Evolutionary conservation across 2,113 vertebrate species (phyloP).

Genomic region (Lampris incognitus): DNA sequence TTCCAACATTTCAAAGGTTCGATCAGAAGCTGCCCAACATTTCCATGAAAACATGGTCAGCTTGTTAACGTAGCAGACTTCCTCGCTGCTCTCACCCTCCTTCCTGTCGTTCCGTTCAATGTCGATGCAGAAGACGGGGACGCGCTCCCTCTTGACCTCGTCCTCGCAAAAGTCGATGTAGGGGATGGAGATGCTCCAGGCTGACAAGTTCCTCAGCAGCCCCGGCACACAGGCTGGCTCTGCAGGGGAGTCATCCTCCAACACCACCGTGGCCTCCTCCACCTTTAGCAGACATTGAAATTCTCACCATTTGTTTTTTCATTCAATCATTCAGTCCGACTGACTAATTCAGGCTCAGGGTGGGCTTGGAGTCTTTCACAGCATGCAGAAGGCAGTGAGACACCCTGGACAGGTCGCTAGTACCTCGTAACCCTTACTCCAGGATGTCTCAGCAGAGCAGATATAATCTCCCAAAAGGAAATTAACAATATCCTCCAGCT

Average conservation of each 20-base stretch:
- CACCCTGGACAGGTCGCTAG: no score
- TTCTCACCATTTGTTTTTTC: not conserved
- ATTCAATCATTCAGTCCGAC: no score
- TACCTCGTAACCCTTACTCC: no score
- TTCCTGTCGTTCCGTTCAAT: conserved; percentile 92
- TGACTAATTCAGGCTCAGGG: not conserved
- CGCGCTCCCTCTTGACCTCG: conserved; percentile 88
- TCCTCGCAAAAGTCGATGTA: conserved; percentile 92
- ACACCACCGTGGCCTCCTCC: conserved; percentile 93
- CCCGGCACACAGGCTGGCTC: conserved; percentile 84
- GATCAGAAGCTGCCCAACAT: no score
- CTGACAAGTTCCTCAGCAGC: conserved; percentile 88
- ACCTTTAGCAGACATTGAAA: conserved; percentile 77
- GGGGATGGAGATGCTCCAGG: conserved; percentile 92
- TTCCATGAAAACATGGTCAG: no score
- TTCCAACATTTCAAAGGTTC: no score
- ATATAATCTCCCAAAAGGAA: no score
- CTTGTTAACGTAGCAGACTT: no score
- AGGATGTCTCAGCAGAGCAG: no score
- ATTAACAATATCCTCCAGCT: no score
- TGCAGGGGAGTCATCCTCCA: conserved; percentile 90
- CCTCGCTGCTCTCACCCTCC: conserved; percentile 78
- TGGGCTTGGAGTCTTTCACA: not conserved
- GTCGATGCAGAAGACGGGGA: conserved; percentile 95
- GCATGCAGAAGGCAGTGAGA: no score